Conservation (phyloP, 2,888 invertebrate genomes). For the Drosophila aldrichi region DNA sequence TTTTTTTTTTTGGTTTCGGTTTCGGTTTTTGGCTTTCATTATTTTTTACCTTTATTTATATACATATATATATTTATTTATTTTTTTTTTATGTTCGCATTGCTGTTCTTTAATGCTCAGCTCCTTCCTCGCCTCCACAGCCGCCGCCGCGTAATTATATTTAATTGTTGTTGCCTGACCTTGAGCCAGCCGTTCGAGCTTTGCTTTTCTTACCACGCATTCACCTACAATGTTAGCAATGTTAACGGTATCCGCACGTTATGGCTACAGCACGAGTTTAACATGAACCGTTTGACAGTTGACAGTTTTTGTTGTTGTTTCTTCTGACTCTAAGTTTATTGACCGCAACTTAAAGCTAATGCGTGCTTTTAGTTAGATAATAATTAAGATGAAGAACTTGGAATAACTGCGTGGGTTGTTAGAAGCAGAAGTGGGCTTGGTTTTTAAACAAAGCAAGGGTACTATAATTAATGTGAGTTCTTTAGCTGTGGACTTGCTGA, state of each 20-base stretch:
- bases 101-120: slow-evolving; percentile 60
- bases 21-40: slow-evolving; percentile 82
- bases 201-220: slow-evolving; percentile 24
- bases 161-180: slow-evolving; percentile 76
- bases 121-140: neutral
- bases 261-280: slow-evolving; percentile 44
- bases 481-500: too few relatives aligned
- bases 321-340: slow-evolving; percentile 36
- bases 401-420: neutral
- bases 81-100: slow-evolving; percentile 14
- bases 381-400: too few relatives aligned
- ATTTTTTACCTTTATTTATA: slow-evolving; percentile 34
- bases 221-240: slow-evolving; percentile 40
- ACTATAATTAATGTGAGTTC: neutral
- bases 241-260: slow-evolving; percentile 47
- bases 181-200: slow-evolving; percentile 69
- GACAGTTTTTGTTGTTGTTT: slow-evolving; percentile 33
- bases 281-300: slow-evolving; percentile 46
- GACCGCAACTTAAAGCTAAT: slow-evolving; percentile 45
- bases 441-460: too few relatives aligned
- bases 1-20: slow-evolving; percentile 66
- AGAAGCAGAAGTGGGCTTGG: too few relatives aligned
- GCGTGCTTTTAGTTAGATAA: slow-evolving; percentile 1
- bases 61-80: slow-evolving; percentile 18
- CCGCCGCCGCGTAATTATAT: slow-evolving; percentile 64